Percentiles rank a stretch among this genome's conserved stretches.
Conservation (phyloP, 2,797 vertebrate genomes). For the Helicolenus hilgendorfi region DNA sequence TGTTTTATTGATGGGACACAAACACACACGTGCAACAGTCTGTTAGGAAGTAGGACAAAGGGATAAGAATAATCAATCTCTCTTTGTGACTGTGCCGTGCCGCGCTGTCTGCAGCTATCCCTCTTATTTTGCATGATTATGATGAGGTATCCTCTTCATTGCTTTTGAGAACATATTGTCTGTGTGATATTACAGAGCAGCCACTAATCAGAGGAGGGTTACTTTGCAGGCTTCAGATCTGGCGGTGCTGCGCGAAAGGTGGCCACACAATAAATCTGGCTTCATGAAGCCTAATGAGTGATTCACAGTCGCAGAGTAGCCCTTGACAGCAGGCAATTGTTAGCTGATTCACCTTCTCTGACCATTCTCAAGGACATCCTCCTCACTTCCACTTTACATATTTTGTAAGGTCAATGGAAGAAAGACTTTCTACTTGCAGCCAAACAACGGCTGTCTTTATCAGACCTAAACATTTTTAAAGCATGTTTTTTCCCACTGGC, state of each 20-base stretch:
- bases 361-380: constrained; percentile 65
- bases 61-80: constrained; percentile 66
- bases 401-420: constrained; percentile 46
- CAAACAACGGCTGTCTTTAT: constrained; percentile 35
- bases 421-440: constrained; percentile 18
- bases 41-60: constrained; percentile 59
- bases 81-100: constrained; percentile 26
- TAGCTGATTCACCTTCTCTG: constrained; percentile 66
- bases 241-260: constrained; percentile 34
- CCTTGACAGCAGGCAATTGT: constrained; percentile 64
- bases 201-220: constrained; percentile 51
- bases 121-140: constrained; percentile 38
- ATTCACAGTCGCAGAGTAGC: constrained; percentile 59
- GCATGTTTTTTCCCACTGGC: neutral
- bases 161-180: constrained; percentile 54
- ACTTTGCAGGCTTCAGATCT: constrained; percentile 47
- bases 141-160: constrained; percentile 45
- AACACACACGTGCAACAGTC: constrained; percentile 51
- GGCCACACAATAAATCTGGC: constrained; percentile 64
- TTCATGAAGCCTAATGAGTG: constrained; percentile 75
- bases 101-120: constrained; percentile 16
- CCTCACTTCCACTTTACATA: constrained; percentile 31
- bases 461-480: constrained; percentile 4
- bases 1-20: constrained; percentile 67
- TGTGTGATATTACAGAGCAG: constrained; percentile 45